Evolutionary conservation across 2,113 vertebrate genomes (phyloP).

Genomic region (Stomatorhinus ivindoensis): DNA sequence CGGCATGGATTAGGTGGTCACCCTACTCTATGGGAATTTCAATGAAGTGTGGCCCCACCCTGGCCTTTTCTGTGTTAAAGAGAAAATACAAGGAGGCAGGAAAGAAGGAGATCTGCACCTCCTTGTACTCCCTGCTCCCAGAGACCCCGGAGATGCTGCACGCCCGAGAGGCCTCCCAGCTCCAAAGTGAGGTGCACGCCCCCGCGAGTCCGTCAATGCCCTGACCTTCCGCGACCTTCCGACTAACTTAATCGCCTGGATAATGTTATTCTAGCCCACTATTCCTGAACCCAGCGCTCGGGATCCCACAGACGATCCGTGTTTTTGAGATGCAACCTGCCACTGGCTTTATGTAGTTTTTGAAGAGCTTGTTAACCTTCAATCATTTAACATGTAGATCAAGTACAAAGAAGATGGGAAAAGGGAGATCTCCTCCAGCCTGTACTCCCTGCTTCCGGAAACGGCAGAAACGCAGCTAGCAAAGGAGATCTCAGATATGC

Average conservation of each 20-base stretch:
- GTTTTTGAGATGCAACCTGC: background rate
- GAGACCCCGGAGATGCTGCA: conserved; percentile 71
- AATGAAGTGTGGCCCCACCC: background rate
- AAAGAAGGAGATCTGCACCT: conserved; percentile 58
- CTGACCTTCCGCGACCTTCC: background rate
- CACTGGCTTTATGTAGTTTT: background rate
- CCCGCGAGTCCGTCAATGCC: background rate
- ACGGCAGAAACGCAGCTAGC: conserved; percentile 78
- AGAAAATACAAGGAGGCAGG: conserved; percentile 64
- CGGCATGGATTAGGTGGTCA: too few species aligned
- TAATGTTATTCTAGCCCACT: background rate
- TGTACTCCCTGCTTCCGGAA: conserved; percentile 77
- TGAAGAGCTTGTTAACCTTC: background rate
- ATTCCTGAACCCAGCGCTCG: background rate
- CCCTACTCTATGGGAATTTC: background rate
- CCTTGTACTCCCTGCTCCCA: conserved; percentile 68
- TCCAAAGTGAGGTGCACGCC: conserved; percentile 54
- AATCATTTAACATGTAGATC: conserved; percentile 47
- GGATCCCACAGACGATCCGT: background rate
- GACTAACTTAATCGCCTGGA: background rate
- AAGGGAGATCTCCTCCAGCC: conserved; percentile 56
- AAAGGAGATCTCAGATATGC: conserved; percentile 66
- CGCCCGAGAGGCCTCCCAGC: conserved; percentile 62
- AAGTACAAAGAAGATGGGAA: conserved; percentile 75
- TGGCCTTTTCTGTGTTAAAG: conserved; percentile 36